Conservation (phyloP, 2,888 invertebrate genomes). For the Maniola hyperantus region DNA sequence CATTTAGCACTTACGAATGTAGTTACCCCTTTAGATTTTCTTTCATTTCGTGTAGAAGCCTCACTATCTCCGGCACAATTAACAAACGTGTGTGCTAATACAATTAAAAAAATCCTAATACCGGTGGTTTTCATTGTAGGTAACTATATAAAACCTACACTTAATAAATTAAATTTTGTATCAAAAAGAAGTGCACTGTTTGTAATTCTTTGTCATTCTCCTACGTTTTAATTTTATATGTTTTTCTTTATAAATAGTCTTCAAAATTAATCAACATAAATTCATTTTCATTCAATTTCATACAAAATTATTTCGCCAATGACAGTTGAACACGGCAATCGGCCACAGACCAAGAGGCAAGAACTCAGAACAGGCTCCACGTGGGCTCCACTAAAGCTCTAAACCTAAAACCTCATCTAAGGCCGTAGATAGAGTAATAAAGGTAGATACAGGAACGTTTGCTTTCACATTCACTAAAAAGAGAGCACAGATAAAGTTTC, state of each 20-base stretch:
- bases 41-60: slow-evolving; percentile 61
- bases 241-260: background rate
- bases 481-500: too few species aligned
- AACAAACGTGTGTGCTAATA: slow-evolving; percentile 55
- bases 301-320: slow-evolving; percentile 53
- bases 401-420: too few species aligned
- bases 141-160: slow-evolving; percentile 24
- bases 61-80: slow-evolving; percentile 56
- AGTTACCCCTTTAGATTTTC: slow-evolving; percentile 90
- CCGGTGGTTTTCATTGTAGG: slow-evolving; percentile 67
- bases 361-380: too few species aligned
- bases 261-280: background rate
- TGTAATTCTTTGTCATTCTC: slow-evolving; percentile 18
- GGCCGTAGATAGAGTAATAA: too few species aligned
- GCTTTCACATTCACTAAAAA: too few species aligned
- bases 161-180: background rate
- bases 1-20: slow-evolving; percentile 97
- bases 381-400: too few species aligned
- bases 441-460: too few species aligned
- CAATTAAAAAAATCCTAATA: slow-evolving; percentile 55
- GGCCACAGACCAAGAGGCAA: too few species aligned
- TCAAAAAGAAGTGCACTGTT: background rate
- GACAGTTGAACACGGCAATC: slow-evolving; percentile 65
- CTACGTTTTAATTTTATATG: slow-evolving; percentile 12
- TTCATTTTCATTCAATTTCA: background rate